A percentile compares a stretch with the other conserved stretches of the same genome.
Conservation (phyloP, 2,888 invertebrate species). For the Rosalia funebris region DNA sequence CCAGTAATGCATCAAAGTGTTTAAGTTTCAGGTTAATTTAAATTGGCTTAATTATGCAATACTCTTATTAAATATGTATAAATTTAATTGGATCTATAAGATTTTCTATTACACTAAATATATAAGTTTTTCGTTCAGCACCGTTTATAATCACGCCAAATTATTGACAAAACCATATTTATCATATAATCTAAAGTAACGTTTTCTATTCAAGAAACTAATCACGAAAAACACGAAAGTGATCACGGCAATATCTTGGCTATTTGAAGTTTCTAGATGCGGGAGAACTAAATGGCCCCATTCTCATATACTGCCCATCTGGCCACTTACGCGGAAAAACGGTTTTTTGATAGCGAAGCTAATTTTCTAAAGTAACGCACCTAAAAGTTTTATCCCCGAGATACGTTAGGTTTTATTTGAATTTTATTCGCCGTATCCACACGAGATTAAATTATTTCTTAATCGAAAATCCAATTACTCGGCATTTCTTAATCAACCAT, state of each 20-base stretch:
- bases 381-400: conserved; percentile 19
- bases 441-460: conserved; percentile 13
- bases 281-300: background rate
- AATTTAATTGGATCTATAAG: too few species aligned
- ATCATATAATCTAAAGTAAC: too few species aligned
- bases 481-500: conserved; percentile 4
- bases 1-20: too few species aligned
- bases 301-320: background rate
- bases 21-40: too few species aligned
- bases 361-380: conserved; percentile 24
- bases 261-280: background rate
- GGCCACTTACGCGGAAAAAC: background rate
- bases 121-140: too few species aligned
- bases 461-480: conserved; percentile 6
- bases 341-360: conserved; percentile 18
- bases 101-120: too few species aligned
- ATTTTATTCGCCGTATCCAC: background rate
- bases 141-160: too few species aligned
- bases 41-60: too few species aligned
- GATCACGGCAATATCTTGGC: background rate
- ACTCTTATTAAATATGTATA: too few species aligned
- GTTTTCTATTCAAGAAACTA: too few species aligned
- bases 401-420: conserved; percentile 8
- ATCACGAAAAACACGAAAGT: background rate
- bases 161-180: too few species aligned